These are phyloP conservation scores for Nomada ferruginata DNA, from an alignment of 2,888 invertebrate genomes.

Conservation along the genomic window DNA sequence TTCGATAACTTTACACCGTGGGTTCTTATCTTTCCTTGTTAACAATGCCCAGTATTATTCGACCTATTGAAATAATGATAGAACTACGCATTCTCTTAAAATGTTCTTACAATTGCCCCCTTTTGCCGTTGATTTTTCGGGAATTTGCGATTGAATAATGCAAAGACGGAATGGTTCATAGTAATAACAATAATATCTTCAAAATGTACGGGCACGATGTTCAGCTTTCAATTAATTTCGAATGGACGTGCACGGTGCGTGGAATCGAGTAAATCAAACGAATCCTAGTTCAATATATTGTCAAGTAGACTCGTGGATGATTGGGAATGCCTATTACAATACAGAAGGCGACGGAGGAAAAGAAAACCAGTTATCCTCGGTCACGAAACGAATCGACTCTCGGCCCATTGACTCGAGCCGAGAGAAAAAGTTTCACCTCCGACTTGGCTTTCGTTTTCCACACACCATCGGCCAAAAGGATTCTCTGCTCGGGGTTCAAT, in stretches of 20 bases:
- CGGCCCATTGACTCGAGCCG: conserved; percentile 53
- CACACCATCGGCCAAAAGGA: not conserved
- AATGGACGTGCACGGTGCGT: not conserved
- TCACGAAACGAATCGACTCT: conserved; percentile 18
- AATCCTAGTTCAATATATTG: not conserved
- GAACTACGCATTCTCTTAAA: not conserved
- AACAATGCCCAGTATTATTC: not conserved
- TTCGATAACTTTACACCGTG: not conserved
- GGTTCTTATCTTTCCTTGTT: not conserved
- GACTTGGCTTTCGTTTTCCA: conserved; percentile 47
- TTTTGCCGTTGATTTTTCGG: not conserved
- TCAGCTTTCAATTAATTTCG: not conserved
- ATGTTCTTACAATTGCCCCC: not conserved
- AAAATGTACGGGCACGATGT: not conserved
- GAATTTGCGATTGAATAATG: no score
- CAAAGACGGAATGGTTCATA: no score
- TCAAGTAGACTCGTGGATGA: not conserved
- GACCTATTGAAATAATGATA: no score
- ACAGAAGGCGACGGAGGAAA: not conserved
- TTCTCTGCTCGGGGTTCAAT: not conserved
- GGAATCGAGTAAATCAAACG: not conserved
- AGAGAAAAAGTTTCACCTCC: conserved; percentile 61
- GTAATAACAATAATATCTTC: not conserved
- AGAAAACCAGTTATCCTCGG: conserved; percentile 29
- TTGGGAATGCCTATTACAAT: not conserved